Conservation (phyloP, 2,888 invertebrate genomes). For the Hanleya hanleyi region DNA sequence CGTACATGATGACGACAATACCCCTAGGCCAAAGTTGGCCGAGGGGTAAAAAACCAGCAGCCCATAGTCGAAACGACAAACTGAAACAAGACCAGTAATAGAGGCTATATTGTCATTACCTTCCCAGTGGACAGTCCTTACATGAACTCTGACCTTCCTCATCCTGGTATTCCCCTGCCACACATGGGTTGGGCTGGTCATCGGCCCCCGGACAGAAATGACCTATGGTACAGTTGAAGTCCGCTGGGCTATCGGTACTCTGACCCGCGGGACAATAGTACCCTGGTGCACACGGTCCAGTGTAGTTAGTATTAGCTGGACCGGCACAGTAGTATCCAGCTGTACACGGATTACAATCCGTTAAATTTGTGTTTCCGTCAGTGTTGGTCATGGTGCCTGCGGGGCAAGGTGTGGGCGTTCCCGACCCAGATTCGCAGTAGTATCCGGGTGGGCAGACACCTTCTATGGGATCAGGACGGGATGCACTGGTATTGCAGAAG, state of each 20-base stretch:
- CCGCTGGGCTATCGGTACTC: constrained; percentile 79
- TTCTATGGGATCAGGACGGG: constrained; percentile 52
- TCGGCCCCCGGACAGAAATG: constrained; percentile 65
- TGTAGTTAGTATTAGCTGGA: constrained; percentile 51
- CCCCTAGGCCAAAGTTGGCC: too few species aligned
- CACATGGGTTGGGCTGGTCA: constrained; percentile 57
- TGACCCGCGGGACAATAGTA: constrained; percentile 95
- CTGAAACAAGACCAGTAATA: too few species aligned
- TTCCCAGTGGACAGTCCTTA: constrained; percentile 64
- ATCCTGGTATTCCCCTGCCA: constrained; percentile 65
- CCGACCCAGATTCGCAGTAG: constrained; percentile 61
- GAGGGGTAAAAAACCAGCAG: too few species aligned
- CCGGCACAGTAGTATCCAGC: constrained; percentile 68
- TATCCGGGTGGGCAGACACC: constrained; percentile 59
- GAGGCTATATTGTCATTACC: too few species aligned
- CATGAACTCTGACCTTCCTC: constrained; percentile 55
- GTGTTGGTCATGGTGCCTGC: constrained; percentile 63
- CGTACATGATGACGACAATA: too few species aligned
- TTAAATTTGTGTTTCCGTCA: constrained; percentile 54
- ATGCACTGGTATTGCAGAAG: constrained; percentile 62
- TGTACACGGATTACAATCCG: constrained; percentile 61
- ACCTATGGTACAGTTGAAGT: constrained; percentile 66
- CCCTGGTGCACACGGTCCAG: constrained; percentile 59
- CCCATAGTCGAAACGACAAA: too few species aligned
- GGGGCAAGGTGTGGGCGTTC: constrained; percentile 63